Evolutionary conservation across 2,888 invertebrate species (phyloP).

Genomic region (Kryphioiulus occultus): DNA sequence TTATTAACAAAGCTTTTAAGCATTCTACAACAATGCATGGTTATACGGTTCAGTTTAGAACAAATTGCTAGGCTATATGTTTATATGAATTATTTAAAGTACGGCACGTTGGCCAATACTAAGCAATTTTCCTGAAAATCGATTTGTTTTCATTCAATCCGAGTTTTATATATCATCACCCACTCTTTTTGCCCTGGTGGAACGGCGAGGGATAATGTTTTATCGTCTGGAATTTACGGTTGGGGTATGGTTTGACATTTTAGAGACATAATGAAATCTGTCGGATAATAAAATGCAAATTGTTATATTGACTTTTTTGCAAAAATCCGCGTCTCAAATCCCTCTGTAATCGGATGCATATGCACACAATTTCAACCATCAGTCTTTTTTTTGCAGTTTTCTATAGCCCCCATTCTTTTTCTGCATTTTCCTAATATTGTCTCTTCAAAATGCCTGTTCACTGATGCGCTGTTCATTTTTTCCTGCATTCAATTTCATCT

Average conservation of each 20-base stretch:
- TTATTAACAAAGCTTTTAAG: too few species aligned
- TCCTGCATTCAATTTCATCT: constrained; percentile 38
- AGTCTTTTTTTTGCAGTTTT: neutral
- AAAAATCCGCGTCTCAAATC: neutral
- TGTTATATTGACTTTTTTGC: constrained; percentile 33
- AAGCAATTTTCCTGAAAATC: neutral
- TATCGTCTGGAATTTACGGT: constrained; percentile 36
- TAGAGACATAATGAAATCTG: constrained; percentile 27
- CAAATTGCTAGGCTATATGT: neutral
- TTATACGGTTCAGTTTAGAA: neutral
- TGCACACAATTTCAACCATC: neutral
- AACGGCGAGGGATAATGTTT: constrained; percentile 9
- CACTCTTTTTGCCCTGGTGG: neutral
- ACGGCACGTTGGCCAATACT: neutral
- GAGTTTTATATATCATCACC: constrained; percentile 9
- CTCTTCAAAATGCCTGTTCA: constrained; percentile 25
- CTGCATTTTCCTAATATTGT: constrained; percentile 1
- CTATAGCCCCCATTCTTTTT: neutral
- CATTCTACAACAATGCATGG: too few species aligned
- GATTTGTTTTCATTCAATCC: neutral
- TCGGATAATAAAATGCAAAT: constrained; percentile 40
- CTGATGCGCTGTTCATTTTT: constrained; percentile 28
- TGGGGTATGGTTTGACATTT: constrained; percentile 21
- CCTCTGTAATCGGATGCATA: constrained; percentile 30
- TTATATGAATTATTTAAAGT: neutral